phyloP scores from a whole-genome alignment of 2,888 invertebrate species.

The Chymomyza procnemis region DNA sequence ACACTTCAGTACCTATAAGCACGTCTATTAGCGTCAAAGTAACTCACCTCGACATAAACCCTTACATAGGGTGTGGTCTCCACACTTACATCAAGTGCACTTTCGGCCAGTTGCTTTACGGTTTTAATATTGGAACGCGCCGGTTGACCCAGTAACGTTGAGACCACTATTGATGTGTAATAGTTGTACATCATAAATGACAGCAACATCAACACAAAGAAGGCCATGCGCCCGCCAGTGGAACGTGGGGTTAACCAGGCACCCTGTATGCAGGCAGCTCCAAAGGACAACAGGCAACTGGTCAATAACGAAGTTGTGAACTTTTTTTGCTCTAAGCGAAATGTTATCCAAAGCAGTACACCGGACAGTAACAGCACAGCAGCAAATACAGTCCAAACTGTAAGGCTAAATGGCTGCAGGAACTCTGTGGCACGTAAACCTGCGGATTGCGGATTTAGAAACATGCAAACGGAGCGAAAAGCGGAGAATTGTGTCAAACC shows the following conservation, averaged over 20 bases:
- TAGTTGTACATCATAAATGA: slow-evolving; percentile 81
- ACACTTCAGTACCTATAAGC: no score
- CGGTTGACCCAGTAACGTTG: slow-evolving; percentile 81
- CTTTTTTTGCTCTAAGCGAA: slow-evolving; percentile 57
- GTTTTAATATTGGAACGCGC: slow-evolving; percentile 80
- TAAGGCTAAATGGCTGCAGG: slow-evolving; percentile 80
- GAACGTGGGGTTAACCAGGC: slow-evolving; percentile 78
- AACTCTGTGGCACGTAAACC: slow-evolving; percentile 81
- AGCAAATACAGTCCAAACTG: slow-evolving; percentile 80
- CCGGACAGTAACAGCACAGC: slow-evolving; percentile 74
- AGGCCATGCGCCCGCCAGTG: slow-evolving; percentile 77
- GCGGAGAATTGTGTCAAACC: slow-evolving; percentile 43
- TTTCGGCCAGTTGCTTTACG: slow-evolving; percentile 80
- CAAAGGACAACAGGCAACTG: slow-evolving; percentile 78
- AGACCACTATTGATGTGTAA: slow-evolving; percentile 83
- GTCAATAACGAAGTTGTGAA: slow-evolving; percentile 68
- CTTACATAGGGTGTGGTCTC: slow-evolving; percentile 78
- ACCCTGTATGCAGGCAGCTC: slow-evolving; percentile 80
- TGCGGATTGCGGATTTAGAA: slow-evolving; percentile 80
- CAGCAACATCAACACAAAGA: slow-evolving; percentile 66
- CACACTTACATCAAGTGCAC: slow-evolving; percentile 79
- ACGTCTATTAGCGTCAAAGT: no score
- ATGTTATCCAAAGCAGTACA: slow-evolving; percentile 74
- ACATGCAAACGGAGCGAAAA: slow-evolving; percentile 80
- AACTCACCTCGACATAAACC: slow-evolving; percentile 65